A percentile compares a stretch with the other conserved stretches of the same genome.
Conservation (phyloP, 1,140 invertebrate species). For the Hyles euphorbiae region DNA sequence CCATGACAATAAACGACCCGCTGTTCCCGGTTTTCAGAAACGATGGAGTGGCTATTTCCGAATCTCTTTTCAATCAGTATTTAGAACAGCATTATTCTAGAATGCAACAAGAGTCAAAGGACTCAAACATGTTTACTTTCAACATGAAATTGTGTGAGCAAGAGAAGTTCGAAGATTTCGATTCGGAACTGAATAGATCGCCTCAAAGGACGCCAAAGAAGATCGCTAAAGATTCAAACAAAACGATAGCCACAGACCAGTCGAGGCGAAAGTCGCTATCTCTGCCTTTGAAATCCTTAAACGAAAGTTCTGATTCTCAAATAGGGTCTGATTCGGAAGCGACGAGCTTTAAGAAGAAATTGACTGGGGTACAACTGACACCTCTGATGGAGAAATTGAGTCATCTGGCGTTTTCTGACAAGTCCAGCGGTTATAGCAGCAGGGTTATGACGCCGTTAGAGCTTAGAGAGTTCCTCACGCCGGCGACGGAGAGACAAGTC, state of each 20-base stretch:
- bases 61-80: slow-evolving; percentile 82
- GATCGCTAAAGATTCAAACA: slow-evolving; percentile 53
- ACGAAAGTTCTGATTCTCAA: slow-evolving; percentile 65
- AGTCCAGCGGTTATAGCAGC: slow-evolving; percentile 81
- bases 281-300: slow-evolving; percentile 82
- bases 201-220: slow-evolving; percentile 61
- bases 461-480: slow-evolving; percentile 75
- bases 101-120: slow-evolving; percentile 69
- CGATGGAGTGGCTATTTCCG: slow-evolving; percentile 83
- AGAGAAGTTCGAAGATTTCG: slow-evolving; percentile 70
- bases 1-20: slow-evolving; percentile 85
- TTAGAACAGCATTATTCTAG: slow-evolving; percentile 77
- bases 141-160: slow-evolving; percentile 57
- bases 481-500: slow-evolving; percentile 52
- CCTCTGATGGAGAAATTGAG: slow-evolving; percentile 89
- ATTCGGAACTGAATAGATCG: slow-evolving; percentile 60
- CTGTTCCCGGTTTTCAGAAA: slow-evolving; percentile 84
- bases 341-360: slow-evolving; percentile 71
- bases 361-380: slow-evolving; percentile 81
- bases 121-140: slow-evolving; percentile 67
- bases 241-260: slow-evolving; percentile 56
- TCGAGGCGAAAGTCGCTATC: slow-evolving; percentile 80
- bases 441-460: slow-evolving; percentile 81
- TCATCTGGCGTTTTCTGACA: slow-evolving; percentile 81
- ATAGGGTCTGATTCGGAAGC: slow-evolving; percentile 64